Percentiles rank a stretch among this genome's conserved stretches.
Conservation (phyloP, 2,888 invertebrate species). For the Archips xylosteana region DNA sequence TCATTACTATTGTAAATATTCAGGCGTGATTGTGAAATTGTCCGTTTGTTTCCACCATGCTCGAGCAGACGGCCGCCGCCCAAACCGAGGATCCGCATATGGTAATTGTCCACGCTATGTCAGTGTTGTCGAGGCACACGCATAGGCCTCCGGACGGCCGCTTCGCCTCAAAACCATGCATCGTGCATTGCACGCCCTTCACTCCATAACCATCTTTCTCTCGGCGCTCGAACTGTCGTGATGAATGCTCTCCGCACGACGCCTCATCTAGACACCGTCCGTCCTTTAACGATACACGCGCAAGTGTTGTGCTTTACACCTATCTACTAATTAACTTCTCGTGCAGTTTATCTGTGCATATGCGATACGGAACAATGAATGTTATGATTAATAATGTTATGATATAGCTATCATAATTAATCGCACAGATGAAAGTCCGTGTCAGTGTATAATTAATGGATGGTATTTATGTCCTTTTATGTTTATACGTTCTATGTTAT, state of each 20-base stretch:
- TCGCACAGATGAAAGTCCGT: slow-evolving; percentile 20
- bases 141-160: slow-evolving; percentile 76
- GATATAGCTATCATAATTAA: slow-evolving; percentile 13
- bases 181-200: slow-evolving; percentile 78
- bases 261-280: slow-evolving; percentile 23
- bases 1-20: slow-evolving; percentile 43
- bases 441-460: slow-evolving; percentile 38
- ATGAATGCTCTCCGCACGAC: slow-evolving; percentile 46
- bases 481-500: slow-evolving; percentile 26
- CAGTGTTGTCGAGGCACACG: slow-evolving; percentile 72
- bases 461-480: slow-evolving; percentile 21
- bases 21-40: slow-evolving; percentile 66
- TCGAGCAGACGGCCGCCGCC: slow-evolving; percentile 92
- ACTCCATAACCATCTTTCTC: slow-evolving; percentile 61
- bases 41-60: slow-evolving; percentile 85
- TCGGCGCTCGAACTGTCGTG: slow-evolving; percentile 49
- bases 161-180: slow-evolving; percentile 73
- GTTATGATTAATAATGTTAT: slow-evolving; percentile 13
- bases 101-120: slow-evolving; percentile 87
- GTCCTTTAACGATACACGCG: slow-evolving; percentile 36
- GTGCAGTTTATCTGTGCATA: slow-evolving; percentile 18
- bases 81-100: slow-evolving; percentile 96
- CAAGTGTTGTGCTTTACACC: slow-evolving; percentile 26
- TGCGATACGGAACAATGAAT: slow-evolving; percentile 19
- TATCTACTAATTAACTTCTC: slow-evolving; percentile 31